These are phyloP conservation scores for Yponomeuta cagnagella DNA, from an alignment of 2,888 invertebrate species.

Conservation along the genomic window DNA sequence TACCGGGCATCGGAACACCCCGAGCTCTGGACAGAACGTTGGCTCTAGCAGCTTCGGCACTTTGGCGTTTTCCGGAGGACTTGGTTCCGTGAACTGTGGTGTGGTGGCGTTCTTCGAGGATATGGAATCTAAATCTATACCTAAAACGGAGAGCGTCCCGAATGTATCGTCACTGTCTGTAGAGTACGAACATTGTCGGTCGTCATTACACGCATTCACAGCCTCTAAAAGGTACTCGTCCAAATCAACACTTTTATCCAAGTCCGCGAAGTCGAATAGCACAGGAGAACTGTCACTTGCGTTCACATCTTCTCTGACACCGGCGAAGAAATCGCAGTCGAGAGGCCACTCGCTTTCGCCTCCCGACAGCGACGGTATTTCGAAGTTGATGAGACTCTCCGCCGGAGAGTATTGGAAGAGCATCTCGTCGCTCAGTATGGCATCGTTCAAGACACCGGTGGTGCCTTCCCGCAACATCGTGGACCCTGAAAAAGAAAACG, in stretches of 20 bases:
- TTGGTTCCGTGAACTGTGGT: slow-evolving; percentile 6
- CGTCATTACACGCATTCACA: slow-evolving; percentile 47
- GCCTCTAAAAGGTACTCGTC: slow-evolving; percentile 61
- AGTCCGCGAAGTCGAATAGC: slow-evolving; percentile 57
- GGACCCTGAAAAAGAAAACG: slow-evolving; percentile 26
- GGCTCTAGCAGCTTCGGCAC: slow-evolving; percentile 58
- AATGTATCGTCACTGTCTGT: slow-evolving; percentile 32
- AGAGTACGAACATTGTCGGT: slow-evolving; percentile 37
- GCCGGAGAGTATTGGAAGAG: slow-evolving; percentile 63
- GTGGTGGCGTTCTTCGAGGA: slow-evolving; percentile 15
- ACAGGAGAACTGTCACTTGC: slow-evolving; percentile 29
- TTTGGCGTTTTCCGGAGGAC: slow-evolving; percentile 33
- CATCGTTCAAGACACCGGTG: slow-evolving; percentile 49
- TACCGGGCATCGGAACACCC: slow-evolving; percentile 81
- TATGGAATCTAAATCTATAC: slow-evolving; percentile 36
- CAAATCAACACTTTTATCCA: slow-evolving; percentile 54
- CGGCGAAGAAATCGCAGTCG: slow-evolving; percentile 50
- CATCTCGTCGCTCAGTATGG: slow-evolving; percentile 53
- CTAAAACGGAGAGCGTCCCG: slow-evolving; percentile 34
- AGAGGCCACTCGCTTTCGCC: slow-evolving; percentile 51
- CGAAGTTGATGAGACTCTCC: slow-evolving; percentile 66
- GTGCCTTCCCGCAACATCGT: slow-evolving; percentile 55
- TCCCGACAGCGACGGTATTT: slow-evolving; percentile 47
- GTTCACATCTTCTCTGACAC: slow-evolving; percentile 42
- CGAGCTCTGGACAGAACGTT: slow-evolving; percentile 62